A percentile compares a stretch with the other conserved stretches of the same genome.
phyloP scores from a whole-genome alignment of 37 sponge, comb jelly and placozoan genomes.

The Axinella damicornis region DNA sequence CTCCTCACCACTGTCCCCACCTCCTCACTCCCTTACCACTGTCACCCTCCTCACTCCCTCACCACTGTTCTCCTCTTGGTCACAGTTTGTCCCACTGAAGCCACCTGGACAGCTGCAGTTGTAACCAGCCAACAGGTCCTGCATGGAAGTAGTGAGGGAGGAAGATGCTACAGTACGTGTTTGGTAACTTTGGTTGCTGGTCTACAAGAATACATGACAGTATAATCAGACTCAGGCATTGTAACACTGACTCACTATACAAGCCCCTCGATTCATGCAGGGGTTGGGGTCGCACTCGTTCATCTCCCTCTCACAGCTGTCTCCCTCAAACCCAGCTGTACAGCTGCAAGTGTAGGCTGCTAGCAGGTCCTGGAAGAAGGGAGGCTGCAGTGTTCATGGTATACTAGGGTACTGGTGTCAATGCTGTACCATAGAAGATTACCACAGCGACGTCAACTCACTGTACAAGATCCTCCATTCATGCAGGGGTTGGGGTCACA shows the following conservation, averaged over 20 bases:
- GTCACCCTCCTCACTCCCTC: no score
- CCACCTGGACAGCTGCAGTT: no score
- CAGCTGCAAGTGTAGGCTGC: conserved; percentile 41
- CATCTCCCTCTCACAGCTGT: conserved; percentile 16
- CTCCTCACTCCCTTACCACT: no score
- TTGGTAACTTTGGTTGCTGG: no score
- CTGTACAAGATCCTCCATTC: conserved; percentile 51
- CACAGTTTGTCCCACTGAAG: neutral
- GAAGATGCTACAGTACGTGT: no score
- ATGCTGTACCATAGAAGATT: no score
- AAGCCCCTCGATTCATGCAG: conserved; percentile 58
- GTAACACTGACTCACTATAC: conserved; percentile 15
- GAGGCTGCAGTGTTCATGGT: neutral
- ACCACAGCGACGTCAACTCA: neutral
- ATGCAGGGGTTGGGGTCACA: conserved; percentile 35
- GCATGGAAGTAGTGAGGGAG: no score
- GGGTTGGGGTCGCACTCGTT: conserved; percentile 45
- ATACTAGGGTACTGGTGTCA: no score
- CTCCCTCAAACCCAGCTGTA: conserved; percentile 28
- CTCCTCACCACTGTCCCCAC: no score
- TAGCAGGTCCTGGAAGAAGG: conserved; percentile 6
- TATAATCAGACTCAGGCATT: no score
- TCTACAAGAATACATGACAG: no score
- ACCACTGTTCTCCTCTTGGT: neutral
- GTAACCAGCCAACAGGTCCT: neutral